Evolutionary conservation across 1,140 invertebrate species (phyloP).

Genomic region (Samia ricini): DNA sequence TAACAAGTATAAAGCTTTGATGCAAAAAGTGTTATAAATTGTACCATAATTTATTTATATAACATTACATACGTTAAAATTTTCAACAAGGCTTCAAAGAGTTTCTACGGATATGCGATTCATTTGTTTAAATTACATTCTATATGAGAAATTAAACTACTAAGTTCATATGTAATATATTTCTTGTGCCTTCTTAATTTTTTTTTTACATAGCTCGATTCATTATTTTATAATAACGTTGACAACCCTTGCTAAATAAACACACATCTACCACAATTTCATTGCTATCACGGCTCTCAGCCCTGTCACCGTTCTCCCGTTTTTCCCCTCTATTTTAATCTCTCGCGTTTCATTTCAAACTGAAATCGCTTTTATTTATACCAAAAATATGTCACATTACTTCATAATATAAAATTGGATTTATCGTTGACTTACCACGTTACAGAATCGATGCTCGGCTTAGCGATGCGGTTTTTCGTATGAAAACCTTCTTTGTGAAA

Average conservation of each 20-base stretch:
- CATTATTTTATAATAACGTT: not conserved
- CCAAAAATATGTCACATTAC: not conserved
- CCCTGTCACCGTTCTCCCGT: slow-evolving; percentile 68
- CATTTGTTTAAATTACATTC: too few species aligned
- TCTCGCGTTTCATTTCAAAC: slow-evolving; percentile 12
- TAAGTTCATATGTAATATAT: too few species aligned
- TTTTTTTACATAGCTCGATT: not conserved
- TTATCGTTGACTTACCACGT: slow-evolving; percentile 18
- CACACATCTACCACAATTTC: slow-evolving; percentile 55
- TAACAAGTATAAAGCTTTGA: too few species aligned
- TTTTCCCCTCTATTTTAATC: slow-evolving; percentile 51
- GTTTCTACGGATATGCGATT: too few species aligned
- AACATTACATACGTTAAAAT: too few species aligned
- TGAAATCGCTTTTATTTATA: slow-evolving; percentile 19
- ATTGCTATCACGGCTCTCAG: slow-evolving; percentile 73
- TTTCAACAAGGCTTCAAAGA: too few species aligned
- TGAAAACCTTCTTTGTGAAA: slow-evolving; percentile 60
- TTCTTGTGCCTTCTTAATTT: too few species aligned
- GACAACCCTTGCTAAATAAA: slow-evolving; percentile 43
- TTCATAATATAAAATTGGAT: not conserved
- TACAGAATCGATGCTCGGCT: slow-evolving; percentile 22
- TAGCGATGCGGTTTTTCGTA: slow-evolving; percentile 71
- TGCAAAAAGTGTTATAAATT: too few species aligned
- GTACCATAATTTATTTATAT: too few species aligned
- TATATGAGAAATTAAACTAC: too few species aligned